These are phyloP conservation scores for Bombus cullumanus DNA, from an alignment of 1,140 invertebrate genomes.

Conservation along the genomic window DNA sequence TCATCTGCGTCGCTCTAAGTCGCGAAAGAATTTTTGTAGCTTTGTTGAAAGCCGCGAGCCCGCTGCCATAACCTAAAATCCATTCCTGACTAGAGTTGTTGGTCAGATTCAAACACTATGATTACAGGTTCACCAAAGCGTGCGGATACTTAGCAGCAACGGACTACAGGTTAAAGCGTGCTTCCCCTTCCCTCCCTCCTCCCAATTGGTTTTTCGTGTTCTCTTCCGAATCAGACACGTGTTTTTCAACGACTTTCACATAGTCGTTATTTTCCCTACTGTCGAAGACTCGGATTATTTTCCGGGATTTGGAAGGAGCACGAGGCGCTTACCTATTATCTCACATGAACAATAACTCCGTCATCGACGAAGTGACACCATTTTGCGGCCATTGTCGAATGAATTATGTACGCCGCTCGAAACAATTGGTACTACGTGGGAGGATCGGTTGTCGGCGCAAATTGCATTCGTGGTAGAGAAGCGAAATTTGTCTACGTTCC, in stretches of 20 bases:
- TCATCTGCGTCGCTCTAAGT: no score
- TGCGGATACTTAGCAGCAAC: neutral
- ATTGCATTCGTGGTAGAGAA: neutral
- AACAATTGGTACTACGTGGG: constrained; percentile 3
- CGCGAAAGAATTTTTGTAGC: no score
- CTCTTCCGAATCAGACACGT: neutral
- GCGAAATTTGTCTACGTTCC: neutral
- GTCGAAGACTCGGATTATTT: neutral
- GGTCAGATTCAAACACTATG: neutral
- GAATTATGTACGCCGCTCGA: constrained; percentile 3
- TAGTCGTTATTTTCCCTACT: neutral
- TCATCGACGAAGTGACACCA: neutral
- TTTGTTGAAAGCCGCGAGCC: no score
- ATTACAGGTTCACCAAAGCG: neutral
- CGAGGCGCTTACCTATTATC: neutral
- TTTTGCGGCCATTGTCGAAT: constrained; percentile 8
- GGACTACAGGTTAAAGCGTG: neutral
- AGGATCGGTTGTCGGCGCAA: neutral
- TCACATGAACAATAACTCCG: neutral
- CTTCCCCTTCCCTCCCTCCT: fast-evolving
- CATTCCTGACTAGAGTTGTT: no score
- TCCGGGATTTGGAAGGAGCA: neutral
- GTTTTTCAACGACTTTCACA: neutral
- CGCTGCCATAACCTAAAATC: no score
- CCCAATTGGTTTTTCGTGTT: neutral